Evolutionary conservation across 2,797 vertebrate species (phyloP).

Genomic region (Synaphobranchus kaupii): DNA sequence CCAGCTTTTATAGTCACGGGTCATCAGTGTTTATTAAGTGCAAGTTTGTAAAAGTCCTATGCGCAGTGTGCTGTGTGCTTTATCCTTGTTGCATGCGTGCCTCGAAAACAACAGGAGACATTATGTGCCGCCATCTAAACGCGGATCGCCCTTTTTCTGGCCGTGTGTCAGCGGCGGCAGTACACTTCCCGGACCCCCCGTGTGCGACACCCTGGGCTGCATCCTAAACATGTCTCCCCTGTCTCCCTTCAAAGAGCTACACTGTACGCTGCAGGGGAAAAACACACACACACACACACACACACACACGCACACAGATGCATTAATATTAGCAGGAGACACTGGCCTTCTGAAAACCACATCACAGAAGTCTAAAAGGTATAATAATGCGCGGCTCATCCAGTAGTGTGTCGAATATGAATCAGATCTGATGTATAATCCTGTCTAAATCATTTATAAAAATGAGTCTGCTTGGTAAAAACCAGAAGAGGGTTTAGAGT

Average conservation of each 20-base stretch:
- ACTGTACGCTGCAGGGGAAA: background rate
- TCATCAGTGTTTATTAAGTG: background rate
- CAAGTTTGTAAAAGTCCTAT: background rate
- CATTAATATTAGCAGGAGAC: conserved; percentile 7
- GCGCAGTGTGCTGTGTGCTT: background rate
- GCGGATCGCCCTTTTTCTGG: background rate
- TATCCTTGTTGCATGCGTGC: background rate
- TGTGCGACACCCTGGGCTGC: background rate
- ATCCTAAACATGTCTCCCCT: conserved; percentile 5
- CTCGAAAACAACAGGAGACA: background rate
- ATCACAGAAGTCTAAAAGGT: background rate
- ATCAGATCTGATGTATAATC: background rate
- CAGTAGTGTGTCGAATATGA: background rate
- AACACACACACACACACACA: background rate
- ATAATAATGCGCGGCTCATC: background rate
- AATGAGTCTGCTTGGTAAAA: background rate
- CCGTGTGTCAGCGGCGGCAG: background rate
- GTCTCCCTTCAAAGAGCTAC: background rate
- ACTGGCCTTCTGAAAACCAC: background rate
- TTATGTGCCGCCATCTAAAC: background rate
- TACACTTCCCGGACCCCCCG: background rate
- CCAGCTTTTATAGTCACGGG: background rate
- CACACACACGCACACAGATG: background rate
- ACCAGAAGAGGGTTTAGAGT: no score
- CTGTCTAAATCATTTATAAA: background rate